Base-by-base conservation (phyloP, 2,797 vertebrate species). In the Lagocephalus sceleratus region DNA sequence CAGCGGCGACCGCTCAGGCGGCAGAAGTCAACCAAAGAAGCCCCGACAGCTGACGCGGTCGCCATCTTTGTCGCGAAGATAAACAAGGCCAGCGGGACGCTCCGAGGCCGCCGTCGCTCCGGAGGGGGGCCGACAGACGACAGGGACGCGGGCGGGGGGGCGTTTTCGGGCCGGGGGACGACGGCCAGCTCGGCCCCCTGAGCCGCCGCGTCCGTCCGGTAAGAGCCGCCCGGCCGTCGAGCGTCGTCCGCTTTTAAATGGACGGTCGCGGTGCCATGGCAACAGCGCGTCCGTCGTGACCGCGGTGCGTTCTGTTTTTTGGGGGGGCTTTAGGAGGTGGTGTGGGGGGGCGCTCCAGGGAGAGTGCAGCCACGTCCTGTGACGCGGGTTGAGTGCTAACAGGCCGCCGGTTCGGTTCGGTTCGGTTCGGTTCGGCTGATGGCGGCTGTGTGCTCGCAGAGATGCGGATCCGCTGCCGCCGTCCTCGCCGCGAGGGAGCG, bases 21-120 rank as follows among this genome's bases (percentile, higher is more conserved):
- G 66, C 75, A 79, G 56, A 71, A 83, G 57, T 75, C 78, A 70
- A 45, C 51, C 57, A 21, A 62, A 61, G 39, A 69, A 81, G 67
- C 17, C 4, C 40, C 77, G 54, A 11, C 85, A 86, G 87, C 85
- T 87, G 85, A 83, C 73, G 66, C 75, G 38, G 84, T 66, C 87
- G 87, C 87, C 87, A 89, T 89, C 77, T 89, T 89, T 79, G 63
- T 76, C 56, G 39, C 40, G 76, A 84, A 89, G 76, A 83, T 86
- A 89, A 89, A 89, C 87, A 88, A 79, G 79, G 71, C 8, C 66
- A 63, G 49, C 2, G 58, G 43, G 52, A 54, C 16, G 54, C 52
- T 44, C 20, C 8, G 26, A 21, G 25, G 38, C 58, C 7, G 1
- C 32, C 25, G 48, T 57, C n/a, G 63, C 19, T 2, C 5, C 11